phyloP scores from a whole-genome alignment of 2,888 invertebrate genomes.

The Adelphocoris suturalis region DNA sequence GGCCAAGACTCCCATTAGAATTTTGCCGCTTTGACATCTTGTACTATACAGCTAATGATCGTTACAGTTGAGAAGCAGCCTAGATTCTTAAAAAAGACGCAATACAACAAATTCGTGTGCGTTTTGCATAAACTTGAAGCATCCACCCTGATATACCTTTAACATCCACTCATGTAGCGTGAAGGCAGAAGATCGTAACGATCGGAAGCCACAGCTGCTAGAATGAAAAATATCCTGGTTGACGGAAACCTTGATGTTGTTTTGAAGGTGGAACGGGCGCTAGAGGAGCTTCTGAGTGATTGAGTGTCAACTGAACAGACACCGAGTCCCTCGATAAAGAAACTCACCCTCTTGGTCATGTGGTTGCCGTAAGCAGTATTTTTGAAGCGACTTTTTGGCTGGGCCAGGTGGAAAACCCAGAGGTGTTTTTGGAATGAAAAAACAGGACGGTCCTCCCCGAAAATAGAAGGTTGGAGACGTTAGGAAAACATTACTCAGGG shows the following conservation, averaged over 20 bases:
- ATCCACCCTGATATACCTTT: too few relatives aligned
- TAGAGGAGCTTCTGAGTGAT: slow-evolving; percentile 33
- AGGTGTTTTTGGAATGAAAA: not conserved
- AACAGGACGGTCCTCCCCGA: not conserved
- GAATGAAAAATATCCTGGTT: slow-evolving; percentile 43
- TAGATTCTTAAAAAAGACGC: too few relatives aligned
- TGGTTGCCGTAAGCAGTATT: slow-evolving; percentile 63
- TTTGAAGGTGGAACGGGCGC: slow-evolving; percentile 52
- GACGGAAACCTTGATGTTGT: slow-evolving; percentile 63
- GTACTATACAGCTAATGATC: too few relatives aligned
- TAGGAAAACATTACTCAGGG: slow-evolving; percentile 60
- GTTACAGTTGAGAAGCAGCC: too few relatives aligned
- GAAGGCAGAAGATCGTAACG: not conserved
- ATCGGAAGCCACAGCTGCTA: slow-evolving; percentile 41
- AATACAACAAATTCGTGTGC: too few relatives aligned
- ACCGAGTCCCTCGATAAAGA: slow-evolving; percentile 48
- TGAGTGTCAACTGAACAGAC: slow-evolving; percentile 63
- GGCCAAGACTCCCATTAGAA: too few relatives aligned
- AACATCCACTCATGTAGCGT: too few relatives aligned
- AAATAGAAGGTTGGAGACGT: slow-evolving; percentile 50
- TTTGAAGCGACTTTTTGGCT: slow-evolving; percentile 49
- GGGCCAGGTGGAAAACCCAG: slow-evolving; percentile 54
- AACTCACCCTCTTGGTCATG: slow-evolving; percentile 33
- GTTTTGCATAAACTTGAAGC: too few relatives aligned
- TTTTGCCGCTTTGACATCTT: too few relatives aligned